Evolutionary conservation across 2,113 vertebrate species (phyloP), one percentile per base, ranked within the genome.

Genomic region (Microtus richardsoni): DNA sequence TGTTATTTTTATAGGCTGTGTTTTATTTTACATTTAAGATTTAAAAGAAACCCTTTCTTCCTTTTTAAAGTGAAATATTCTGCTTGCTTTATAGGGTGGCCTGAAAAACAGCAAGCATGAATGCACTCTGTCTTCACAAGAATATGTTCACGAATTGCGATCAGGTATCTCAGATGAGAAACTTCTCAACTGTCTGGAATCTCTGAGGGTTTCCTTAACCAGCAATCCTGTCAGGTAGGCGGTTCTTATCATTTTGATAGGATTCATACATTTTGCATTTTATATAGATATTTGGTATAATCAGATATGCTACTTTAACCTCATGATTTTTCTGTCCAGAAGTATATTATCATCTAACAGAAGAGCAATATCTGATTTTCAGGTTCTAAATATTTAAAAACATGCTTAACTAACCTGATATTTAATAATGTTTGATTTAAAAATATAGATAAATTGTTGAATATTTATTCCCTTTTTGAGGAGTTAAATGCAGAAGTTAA

Each of bases 171-270:
- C 99, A 12, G 99, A 99, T 54, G 99, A 99, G 73, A 99, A 99
- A 96, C 99, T 99, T 87, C 99, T 99, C 94, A 99, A 99, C 94
- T 99, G 99, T 95, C 98, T 99, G 88, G 99, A 99, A 98, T 99
- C 99, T 47, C 97, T 99, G 97, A 98, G 99, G 73, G 99, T 99
- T 74, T 99, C 99, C 98, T 99, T 99, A 97, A 99, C 99, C 78
- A 99, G 99, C 98, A 99, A 99, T 98, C 99, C 99, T 84, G 99
- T 99, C 98, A 99, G 99, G 99, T 99, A 95, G 97, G 99, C 83
- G 62, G 8, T 92, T 93, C 36, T n/a, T 92, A 73, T 6, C 47
- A n/a, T 91, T 94, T 96, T 87, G 30, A 0, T 88, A 66, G 54
- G 17, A 88, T 90, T 94, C 22, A 58, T 86, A n/a, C 0, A 89